Conservation (phyloP, 2,888 invertebrate species). For the Lasioglossum pauxillum region DNA sequence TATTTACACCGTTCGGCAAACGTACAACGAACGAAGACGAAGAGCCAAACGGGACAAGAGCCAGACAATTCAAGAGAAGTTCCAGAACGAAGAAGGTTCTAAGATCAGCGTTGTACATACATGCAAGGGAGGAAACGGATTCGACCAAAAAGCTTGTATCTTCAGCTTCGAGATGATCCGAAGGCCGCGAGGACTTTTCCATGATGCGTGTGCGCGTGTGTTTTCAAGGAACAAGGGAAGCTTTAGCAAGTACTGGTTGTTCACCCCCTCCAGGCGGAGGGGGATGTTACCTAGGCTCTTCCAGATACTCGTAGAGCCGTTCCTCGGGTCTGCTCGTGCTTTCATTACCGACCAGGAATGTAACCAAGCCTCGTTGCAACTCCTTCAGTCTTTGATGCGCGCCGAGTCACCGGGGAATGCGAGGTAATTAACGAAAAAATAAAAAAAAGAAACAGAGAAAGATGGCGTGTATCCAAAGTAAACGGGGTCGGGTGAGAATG, state of each 20-base stretch:
- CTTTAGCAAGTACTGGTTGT: conserved; percentile 37
- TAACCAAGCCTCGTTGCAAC: conserved; percentile 78
- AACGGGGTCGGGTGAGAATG: conserved; percentile 4
- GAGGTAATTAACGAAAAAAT: conserved; percentile 63
- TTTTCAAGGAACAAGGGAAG: conserved; percentile 20
- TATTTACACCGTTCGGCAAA: too few relatives aligned
- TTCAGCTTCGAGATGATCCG: background rate
- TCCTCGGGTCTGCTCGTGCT: conserved; percentile 75
- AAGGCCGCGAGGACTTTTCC: background rate
- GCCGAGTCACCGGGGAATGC: conserved; percentile 49
- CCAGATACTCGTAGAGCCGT: conserved; percentile 78
- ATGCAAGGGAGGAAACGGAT: background rate
- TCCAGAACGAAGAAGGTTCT: background rate
- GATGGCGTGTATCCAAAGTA: conserved; percentile 53
- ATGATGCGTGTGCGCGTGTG: background rate
- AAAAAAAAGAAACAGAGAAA: conserved; percentile 27
- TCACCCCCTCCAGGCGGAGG: conserved; percentile 17
- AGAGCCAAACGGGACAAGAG: too few relatives aligned
- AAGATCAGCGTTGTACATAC: background rate
- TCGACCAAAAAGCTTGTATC: background rate
- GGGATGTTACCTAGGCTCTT: conserved; percentile 78
- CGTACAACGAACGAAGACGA: background rate
- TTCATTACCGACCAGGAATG: conserved; percentile 77
- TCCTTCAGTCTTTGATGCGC: conserved; percentile 76
- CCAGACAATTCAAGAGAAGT: background rate